Base-by-base conservation (phyloP, 1,140 invertebrate species). In the Penaeus chinensis region DNA sequence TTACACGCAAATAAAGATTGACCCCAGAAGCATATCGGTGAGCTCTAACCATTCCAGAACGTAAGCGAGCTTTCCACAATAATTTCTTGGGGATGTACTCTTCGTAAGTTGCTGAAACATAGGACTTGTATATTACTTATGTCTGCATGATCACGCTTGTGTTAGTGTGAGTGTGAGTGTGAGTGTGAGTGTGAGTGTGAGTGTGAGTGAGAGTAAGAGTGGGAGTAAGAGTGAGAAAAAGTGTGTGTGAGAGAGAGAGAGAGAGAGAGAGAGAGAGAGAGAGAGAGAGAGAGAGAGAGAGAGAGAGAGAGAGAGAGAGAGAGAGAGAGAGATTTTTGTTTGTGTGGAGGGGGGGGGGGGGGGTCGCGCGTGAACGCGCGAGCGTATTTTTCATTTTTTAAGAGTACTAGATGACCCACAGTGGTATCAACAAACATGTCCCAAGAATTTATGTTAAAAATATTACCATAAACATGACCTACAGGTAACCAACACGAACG, bases 141-240 rank as follows among this genome's bases (percentile, higher is more conserved):
- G 66, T 71, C 7, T 71, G 69, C n/a, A 20, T 74, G 69, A 2
- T 2, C n/a, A 22, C 7, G 69, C n/a, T 22, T 74, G 74, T 77
- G 74, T 77, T 32, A 42, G 74, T 77, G 74, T 77, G 74, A 47
- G 76, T 24, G 76, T 10, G 27, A 4, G 37, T 10, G 8, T 27
- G 27, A 32, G 27, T 27, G 74, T 4, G 27, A 79, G 77, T 54
- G 47, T 61, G 77, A 60, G 77, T 47, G 77, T n/a, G 77, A 60
- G 77, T n/a, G n/a, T n/a, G n/a, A 79, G 77, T 54, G 77, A 79
- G 42, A 60, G 77, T 61, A 47, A 60, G 77, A 79, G 77, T n/a
- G 77, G 61, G 77, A 60, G 77, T 61, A 47, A 60, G 77, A 79
- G 77, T 4, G 74, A 76, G 74, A 16, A 10, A 16, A 2, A 32